Conservation (phyloP, 2,797 vertebrate genomes). For the Helostoma temminkii region DNA sequence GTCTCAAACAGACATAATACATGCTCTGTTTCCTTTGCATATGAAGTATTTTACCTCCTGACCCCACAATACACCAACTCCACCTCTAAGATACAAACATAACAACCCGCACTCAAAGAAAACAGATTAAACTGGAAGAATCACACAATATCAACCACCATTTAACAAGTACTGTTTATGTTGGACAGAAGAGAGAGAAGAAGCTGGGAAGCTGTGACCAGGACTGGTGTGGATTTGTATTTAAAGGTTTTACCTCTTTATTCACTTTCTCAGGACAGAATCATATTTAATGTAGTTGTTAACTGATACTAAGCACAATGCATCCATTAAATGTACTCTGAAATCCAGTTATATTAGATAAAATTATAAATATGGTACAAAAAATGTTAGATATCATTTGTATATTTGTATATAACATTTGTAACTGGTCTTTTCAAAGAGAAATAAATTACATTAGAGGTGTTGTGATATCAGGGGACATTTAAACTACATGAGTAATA, state of each 20-base stretch:
- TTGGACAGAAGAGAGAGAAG: not conserved
- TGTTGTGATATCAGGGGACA: no score
- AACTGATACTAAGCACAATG: no score
- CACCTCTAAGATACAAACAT: conserved; percentile 57
- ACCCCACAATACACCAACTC: conserved; percentile 67
- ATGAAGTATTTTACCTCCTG: conserved; percentile 62
- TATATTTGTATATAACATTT: no score
- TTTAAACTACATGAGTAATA: no score
- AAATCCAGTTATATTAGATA: no score
- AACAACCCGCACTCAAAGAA: conserved; percentile 42
- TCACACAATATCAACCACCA: conserved; percentile 6
- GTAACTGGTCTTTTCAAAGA: no score
- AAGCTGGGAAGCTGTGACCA: conserved; percentile 22
- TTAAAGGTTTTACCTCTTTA: not conserved
- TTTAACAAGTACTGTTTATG: not conserved
- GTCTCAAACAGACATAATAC: conserved; percentile 60
- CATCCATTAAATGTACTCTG: no score
- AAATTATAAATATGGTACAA: no score
- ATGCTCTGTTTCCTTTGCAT: conserved; percentile 60
- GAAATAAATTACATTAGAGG: no score
- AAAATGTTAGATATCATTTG: no score
- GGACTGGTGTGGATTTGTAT: conserved; percentile 9
- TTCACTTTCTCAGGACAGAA: not conserved
- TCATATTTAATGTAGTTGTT: not conserved
- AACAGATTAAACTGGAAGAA: conserved; percentile 26